Evolutionary conservation across 1,140 invertebrate species (phyloP).

Genomic region (Drosophila carrolli): DNA sequence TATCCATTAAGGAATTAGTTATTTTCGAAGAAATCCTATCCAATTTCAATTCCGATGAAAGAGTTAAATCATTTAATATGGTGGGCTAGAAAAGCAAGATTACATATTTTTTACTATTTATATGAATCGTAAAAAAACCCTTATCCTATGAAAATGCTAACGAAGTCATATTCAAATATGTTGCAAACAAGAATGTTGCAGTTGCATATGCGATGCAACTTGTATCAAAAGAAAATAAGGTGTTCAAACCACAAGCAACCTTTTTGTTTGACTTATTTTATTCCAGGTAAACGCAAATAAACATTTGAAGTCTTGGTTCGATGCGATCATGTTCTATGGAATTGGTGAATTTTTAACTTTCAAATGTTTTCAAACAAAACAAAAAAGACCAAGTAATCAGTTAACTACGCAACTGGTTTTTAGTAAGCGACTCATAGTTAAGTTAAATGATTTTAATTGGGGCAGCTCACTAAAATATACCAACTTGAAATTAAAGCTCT

Average conservation of each 20-base stretch:
- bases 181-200: background rate
- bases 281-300: background rate
- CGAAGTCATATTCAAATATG: background rate
- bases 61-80: no score
- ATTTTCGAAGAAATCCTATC: background rate
- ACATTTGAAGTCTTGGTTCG: background rate
- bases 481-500: no score
- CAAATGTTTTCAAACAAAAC: background rate
- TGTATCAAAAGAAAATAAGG: no score
- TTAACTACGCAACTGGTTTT: conserved; percentile 8
- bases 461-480: no score
- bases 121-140: background rate
- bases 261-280: background rate
- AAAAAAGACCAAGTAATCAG: conserved; percentile 1
- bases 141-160: background rate
- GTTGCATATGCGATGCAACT: background rate
- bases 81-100: background rate
- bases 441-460: no score
- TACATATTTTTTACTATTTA: no score
- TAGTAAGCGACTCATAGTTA: background rate
- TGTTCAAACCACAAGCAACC: background rate
- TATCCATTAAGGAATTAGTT: conserved; percentile 2
- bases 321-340: conserved; percentile 10
- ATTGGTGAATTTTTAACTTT: conserved; percentile 18
- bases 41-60: background rate